These are phyloP conservation scores for Yponomeuta evonymella DNA, from an alignment of 2,888 invertebrate species.

Conservation along the genomic window DNA sequence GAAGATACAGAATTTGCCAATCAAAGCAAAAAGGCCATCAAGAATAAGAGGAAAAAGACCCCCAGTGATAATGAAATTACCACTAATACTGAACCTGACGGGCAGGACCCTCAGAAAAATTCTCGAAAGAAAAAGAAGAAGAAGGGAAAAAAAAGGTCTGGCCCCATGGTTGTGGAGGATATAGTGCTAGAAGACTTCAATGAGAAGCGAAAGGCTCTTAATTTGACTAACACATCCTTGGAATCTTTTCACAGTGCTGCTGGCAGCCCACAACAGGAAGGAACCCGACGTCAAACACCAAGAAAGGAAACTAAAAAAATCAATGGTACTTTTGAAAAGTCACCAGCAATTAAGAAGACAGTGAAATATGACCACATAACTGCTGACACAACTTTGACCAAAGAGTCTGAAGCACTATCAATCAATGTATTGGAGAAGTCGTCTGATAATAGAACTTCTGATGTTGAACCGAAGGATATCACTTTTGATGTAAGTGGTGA, in stretches of 20 bases:
- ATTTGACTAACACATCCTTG: slow-evolving; percentile 39
- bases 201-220: slow-evolving; percentile 21
- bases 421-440: not conserved
- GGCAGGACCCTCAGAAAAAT: slow-evolving; percentile 31
- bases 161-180: slow-evolving; percentile 31
- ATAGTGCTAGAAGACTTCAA: slow-evolving; percentile 19
- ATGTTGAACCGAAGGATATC: slow-evolving; percentile 18
- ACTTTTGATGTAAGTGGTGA: slow-evolving; percentile 27
- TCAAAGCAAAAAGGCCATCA: slow-evolving; percentile 29
- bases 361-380: slow-evolving; percentile 25
- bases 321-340: slow-evolving; percentile 20
- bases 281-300: slow-evolving; percentile 2
- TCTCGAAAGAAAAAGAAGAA: slow-evolving; percentile 43
- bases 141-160: slow-evolving; percentile 35
- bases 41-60: slow-evolving; percentile 32
- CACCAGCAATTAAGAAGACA: slow-evolving; percentile 20
- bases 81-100: slow-evolving; percentile 12
- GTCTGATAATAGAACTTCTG: slow-evolving; percentile 23
- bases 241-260: slow-evolving; percentile 63
- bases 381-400: slow-evolving; percentile 23
- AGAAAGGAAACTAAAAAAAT: slow-evolving; percentile 6
- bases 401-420: slow-evolving; percentile 14
- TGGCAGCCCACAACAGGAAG: slow-evolving; percentile 41
- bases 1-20: not conserved
- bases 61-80: slow-evolving; percentile 22